Evolutionary conservation across 2,113 vertebrate genomes (phyloP).

Genomic region (Coptodon rendalli): DNA sequence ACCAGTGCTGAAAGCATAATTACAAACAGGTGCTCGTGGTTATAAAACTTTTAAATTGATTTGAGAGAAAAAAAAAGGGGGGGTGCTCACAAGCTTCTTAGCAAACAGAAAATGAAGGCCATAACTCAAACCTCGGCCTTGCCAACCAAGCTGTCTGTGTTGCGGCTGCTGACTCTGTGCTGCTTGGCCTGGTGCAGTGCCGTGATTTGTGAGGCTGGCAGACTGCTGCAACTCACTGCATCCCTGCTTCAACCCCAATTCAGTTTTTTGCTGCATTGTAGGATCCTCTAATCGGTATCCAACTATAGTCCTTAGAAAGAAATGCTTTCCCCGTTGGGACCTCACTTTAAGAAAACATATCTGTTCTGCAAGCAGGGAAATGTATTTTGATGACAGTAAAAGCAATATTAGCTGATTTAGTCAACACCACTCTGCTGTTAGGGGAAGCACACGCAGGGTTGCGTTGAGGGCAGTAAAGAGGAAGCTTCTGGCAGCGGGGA

Average conservation of each 20-base stretch:
- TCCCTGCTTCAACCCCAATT: not conserved
- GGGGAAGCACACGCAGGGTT: not conserved
- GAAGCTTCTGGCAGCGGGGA: slow-evolving; percentile 28
- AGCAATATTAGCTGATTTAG: slow-evolving; percentile 10
- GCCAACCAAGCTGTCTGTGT: not conserved
- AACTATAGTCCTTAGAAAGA: not conserved
- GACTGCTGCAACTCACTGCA: not conserved
- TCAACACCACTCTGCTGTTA: not conserved
- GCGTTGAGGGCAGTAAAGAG: slow-evolving; percentile 3
- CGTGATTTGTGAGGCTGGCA: slow-evolving; percentile 44
- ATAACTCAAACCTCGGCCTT: slow-evolving; percentile 52
- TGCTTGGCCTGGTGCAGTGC: not conserved
- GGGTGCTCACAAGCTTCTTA: not conserved
- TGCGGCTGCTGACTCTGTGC: slow-evolving; percentile 33
- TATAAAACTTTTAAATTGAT: slow-evolving; percentile 56
- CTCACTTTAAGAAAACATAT: not conserved
- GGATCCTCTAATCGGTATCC: not conserved
- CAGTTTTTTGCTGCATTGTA: slow-evolving; percentile 16
- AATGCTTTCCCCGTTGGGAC: not conserved
- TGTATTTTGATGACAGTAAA: not conserved
- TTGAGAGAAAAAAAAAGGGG: not conserved
- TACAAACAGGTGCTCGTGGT: slow-evolving; percentile 30
- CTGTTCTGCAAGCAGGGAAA: not conserved
- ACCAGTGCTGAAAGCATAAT: slow-evolving; percentile 20
- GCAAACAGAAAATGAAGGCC: slow-evolving; percentile 56